Conservation (phyloP, 2,113 vertebrate species). For the Rafetus swinhoei region DNA sequence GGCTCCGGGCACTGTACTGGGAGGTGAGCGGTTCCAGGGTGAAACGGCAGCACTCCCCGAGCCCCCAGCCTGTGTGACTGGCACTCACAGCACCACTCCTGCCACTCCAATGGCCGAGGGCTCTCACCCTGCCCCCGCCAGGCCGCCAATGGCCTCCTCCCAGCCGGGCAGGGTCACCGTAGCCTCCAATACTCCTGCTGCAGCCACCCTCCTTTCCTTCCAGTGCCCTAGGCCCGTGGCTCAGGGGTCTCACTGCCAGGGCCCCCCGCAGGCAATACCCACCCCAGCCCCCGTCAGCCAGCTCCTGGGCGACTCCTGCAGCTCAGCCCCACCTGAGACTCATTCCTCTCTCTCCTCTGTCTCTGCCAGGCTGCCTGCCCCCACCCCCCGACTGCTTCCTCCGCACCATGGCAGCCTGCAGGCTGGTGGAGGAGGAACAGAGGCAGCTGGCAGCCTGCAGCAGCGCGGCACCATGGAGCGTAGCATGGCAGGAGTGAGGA, state of each 20-base stretch:
- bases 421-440: too few relatives aligned
- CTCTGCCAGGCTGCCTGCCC: not conserved
- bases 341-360: not conserved
- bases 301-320: too few relatives aligned
- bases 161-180: not conserved
- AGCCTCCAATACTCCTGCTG: too few relatives aligned
- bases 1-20: not conserved
- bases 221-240: not conserved
- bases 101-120: not conserved
- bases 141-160: not conserved
- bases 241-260: accelerated
- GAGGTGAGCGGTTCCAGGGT: not conserved
- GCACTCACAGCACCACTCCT: not conserved
- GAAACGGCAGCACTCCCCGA: not conserved
- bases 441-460: too few relatives aligned
- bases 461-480: not conserved
- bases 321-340: not conserved
- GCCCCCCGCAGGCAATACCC: not conserved
- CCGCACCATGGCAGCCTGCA: too few relatives aligned
- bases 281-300: too few relatives aligned
- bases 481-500: not conserved
- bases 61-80: not conserved
- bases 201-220: too few relatives aligned
- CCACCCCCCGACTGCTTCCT: too few relatives aligned
- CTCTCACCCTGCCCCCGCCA: not conserved